These are phyloP conservation scores for Narcine bancroftii DNA, from an alignment of 2,113 vertebrate species.

Conservation along the genomic window DNA sequence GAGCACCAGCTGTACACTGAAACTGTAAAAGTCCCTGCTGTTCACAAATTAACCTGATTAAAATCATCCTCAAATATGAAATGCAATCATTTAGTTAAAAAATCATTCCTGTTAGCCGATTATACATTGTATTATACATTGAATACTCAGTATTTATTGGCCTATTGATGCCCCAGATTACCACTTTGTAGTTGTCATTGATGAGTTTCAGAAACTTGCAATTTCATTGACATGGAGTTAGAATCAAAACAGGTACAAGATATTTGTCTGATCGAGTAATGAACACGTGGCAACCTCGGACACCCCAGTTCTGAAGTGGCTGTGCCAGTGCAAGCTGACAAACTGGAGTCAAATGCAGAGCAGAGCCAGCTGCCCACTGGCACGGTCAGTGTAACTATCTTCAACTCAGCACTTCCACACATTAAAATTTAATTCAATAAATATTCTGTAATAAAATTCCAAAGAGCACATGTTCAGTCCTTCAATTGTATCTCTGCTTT, in stretches of 20 bases:
- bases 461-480: not conserved
- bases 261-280: not conserved
- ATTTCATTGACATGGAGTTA: not conserved
- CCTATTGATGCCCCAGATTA: not conserved
- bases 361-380: not conserved
- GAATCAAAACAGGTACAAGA: not conserved
- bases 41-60: not conserved
- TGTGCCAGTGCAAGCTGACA: not conserved
- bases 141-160: not conserved
- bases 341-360: not conserved
- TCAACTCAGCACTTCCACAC: not conserved
- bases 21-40: not conserved
- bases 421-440: not conserved
- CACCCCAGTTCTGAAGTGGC: not conserved
- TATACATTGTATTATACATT: not conserved
- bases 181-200: not conserved
- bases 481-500: not conserved
- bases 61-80: not conserved
- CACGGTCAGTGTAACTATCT: not conserved
- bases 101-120: not conserved
- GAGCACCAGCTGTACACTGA: not conserved
- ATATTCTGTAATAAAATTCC: not conserved
- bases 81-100: not conserved
- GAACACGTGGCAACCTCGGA: not conserved
- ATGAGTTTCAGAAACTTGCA: not conserved